Evolutionary conservation across 2,797 vertebrate genomes (phyloP).

Genomic region (Borostomias antarcticus): DNA sequence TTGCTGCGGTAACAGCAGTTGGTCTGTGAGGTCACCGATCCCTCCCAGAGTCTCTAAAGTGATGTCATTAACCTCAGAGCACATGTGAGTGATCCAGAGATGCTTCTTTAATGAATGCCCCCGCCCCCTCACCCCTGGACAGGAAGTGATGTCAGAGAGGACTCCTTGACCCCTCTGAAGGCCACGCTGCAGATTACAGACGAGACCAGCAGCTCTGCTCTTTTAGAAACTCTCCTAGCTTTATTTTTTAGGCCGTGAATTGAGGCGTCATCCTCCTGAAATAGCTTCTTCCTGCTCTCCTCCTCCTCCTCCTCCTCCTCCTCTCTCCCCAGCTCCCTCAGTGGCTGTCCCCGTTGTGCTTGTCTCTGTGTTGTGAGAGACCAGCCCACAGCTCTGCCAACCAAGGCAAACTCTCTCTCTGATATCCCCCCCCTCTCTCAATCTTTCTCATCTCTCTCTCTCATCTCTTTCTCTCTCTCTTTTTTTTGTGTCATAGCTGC

Average conservation of each 20-base stretch:
- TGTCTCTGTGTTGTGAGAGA: conserved; percentile 22
- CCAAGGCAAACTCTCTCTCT: conserved; percentile 20
- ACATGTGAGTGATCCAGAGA: conserved; percentile 42
- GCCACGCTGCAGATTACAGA: conserved; percentile 17
- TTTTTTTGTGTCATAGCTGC: no score
- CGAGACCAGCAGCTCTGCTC: not conserved
- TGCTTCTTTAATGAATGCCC: conserved; percentile 24
- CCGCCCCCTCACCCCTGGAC: not conserved
- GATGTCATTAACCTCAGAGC: conserved; percentile 51
- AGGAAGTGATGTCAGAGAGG: not conserved
- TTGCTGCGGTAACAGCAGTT: no score
- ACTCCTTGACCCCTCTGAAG: conserved; percentile 33
- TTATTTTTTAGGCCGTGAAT: conserved; percentile 68
- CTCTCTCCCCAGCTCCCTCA: conserved; percentile 44
- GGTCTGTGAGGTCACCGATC: no score
- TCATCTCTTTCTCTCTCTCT: not conserved
- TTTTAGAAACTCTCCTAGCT: conserved; percentile 44
- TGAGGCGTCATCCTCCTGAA: conserved; percentile 62
- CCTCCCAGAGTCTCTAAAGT: not conserved
- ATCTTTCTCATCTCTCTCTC: not conserved
- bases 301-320: not conserved
- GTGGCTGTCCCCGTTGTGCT: conserved; percentile 66
- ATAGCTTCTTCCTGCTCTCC: conserved; percentile 44
- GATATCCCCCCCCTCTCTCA: not conserved
- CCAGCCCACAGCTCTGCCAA: conserved; percentile 21